phyloP scores from a whole-genome alignment of 2,888 invertebrate species.

The Caenorhabditis sinica region DNA sequence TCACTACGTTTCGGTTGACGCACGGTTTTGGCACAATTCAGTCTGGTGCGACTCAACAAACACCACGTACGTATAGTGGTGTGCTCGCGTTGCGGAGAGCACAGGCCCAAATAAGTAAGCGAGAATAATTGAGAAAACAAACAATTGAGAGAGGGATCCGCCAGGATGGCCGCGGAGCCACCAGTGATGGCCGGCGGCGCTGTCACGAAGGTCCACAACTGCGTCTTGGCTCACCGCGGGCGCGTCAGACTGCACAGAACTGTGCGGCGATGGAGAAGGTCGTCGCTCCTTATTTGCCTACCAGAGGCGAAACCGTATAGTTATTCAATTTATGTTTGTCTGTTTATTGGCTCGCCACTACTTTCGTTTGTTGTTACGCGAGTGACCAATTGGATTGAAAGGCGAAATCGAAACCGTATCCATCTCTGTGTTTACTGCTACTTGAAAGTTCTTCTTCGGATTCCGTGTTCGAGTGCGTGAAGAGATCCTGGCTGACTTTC shows the following conservation, averaged over 20 bases:
- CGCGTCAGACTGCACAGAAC: slow-evolving; percentile 29
- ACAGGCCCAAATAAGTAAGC: slow-evolving; percentile 59
- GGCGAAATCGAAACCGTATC: slow-evolving; percentile 60
- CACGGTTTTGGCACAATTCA: slow-evolving; percentile 65
- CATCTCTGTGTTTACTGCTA: slow-evolving; percentile 56
- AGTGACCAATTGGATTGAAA: slow-evolving; percentile 63
- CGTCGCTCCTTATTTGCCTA: slow-evolving; percentile 60
- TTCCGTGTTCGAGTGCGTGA: slow-evolving; percentile 46
- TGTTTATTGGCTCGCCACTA: slow-evolving; percentile 66
- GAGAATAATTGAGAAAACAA: slow-evolving; percentile 65
- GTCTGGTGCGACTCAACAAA: slow-evolving; percentile 60
- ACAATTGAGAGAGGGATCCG: slow-evolving; percentile 28
- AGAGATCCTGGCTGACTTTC: background rate
- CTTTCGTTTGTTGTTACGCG: slow-evolving; percentile 63
- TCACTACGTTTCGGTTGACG: slow-evolving; percentile 63
- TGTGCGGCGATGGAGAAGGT: slow-evolving; percentile 21
- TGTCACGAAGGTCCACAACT: slow-evolving; percentile 64
- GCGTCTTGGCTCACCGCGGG: slow-evolving; percentile 26
- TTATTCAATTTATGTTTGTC: slow-evolving; percentile 67
- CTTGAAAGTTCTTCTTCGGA: slow-evolving; percentile 64
- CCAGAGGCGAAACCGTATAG: slow-evolving; percentile 68
- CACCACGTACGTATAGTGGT: slow-evolving; percentile 66
- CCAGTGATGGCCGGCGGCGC: slow-evolving; percentile 63
- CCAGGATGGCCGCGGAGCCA: slow-evolving; percentile 54
- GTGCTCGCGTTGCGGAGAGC: slow-evolving; percentile 54